Conservation (phyloP, 2,797 vertebrate species). For the Sebastes aleutianus region DNA sequence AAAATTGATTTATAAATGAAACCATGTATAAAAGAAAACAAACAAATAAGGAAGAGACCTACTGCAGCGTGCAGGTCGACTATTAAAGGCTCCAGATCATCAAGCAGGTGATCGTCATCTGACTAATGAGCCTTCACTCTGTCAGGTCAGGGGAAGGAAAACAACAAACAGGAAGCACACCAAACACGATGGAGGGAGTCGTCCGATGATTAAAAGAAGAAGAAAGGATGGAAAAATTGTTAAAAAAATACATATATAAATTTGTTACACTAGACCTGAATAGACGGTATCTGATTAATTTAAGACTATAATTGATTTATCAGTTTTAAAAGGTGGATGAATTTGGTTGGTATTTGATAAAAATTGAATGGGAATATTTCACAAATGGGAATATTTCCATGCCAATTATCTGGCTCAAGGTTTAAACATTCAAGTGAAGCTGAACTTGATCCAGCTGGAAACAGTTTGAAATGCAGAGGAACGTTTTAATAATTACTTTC, state of each 20-base stretch:
- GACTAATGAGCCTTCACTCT: conserved; percentile 1
- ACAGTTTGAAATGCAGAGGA: neutral
- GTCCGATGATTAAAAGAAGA: neutral
- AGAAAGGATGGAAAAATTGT: neutral
- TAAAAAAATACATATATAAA: neutral
- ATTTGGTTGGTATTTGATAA: neutral
- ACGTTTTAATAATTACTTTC: conserved; percentile 14
- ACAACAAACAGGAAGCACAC: neutral
- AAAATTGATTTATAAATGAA: neutral
- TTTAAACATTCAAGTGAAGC: neutral
- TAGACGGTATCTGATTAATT: neutral
- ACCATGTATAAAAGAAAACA: neutral
- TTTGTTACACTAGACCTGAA: neutral
- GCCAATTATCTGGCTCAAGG: neutral
- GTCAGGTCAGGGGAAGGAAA: neutral
- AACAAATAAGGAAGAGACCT: fast-evolving
- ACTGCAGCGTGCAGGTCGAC: neutral
- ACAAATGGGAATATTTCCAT: no score
- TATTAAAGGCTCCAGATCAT: neutral
- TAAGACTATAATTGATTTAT: neutral
- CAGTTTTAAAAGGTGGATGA: neutral
- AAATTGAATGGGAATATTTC: neutral
- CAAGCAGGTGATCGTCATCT: conserved; percentile 20
- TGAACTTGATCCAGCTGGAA: neutral
- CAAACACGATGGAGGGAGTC: neutral